These are phyloP conservation scores for Campoplex capitator DNA, from an alignment of 2,888 invertebrate genomes.

Conservation along the genomic window DNA sequence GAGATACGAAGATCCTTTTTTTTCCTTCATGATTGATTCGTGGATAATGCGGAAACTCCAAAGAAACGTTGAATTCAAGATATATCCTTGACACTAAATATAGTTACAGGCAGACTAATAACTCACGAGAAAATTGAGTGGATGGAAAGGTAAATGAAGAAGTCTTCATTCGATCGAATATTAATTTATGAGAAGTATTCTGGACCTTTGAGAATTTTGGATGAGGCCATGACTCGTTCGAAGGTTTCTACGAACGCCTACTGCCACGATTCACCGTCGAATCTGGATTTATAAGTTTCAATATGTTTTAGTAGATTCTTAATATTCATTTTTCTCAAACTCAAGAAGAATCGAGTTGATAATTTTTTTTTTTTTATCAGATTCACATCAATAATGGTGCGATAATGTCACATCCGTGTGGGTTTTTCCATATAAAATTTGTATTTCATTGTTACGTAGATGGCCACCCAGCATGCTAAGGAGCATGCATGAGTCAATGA, in stretches of 20 bases:
- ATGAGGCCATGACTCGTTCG: not conserved
- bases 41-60: not conserved
- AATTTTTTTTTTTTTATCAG: not conserved
- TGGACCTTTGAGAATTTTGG: not conserved
- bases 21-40: not conserved
- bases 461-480: constrained; percentile 25
- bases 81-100: not conserved
- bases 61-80: not conserved
- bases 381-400: not conserved
- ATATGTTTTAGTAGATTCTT: not conserved
- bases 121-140: not conserved
- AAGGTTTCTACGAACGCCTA: not conserved
- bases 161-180: not conserved
- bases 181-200: not conserved
- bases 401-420: not conserved
- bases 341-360: not conserved
- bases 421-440: constrained; percentile 13
- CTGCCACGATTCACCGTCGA: no score
- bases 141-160: not conserved
- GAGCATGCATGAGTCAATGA: constrained; percentile 35
- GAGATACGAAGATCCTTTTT: not conserved
- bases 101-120: not conserved
- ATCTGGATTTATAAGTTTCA: not conserved
- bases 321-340: not conserved
- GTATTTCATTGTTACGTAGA: constrained; percentile 30